These are phyloP conservation scores for Phalacrocorax brasilianus DNA, from an alignment of 2,113 vertebrate species.

Conservation along the genomic window DNA sequence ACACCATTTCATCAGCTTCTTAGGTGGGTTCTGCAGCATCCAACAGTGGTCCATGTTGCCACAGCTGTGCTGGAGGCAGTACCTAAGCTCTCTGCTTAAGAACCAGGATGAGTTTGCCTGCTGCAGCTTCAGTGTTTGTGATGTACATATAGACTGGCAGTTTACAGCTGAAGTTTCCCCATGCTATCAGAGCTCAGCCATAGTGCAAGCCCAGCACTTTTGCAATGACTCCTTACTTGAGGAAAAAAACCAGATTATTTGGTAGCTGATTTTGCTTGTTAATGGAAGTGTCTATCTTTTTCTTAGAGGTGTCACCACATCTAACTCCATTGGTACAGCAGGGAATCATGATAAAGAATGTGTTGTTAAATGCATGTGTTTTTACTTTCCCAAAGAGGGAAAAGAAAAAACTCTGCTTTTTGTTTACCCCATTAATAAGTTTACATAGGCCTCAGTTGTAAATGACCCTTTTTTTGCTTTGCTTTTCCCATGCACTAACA, in stretches of 20 bases:
- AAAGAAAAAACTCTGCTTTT: neutral
- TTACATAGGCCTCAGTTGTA: neutral
- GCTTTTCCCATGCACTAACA: neutral
- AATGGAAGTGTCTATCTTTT: neutral
- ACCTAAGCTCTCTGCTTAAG: neutral
- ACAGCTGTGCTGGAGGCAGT: neutral
- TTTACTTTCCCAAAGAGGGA: neutral
- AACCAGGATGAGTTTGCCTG: neutral
- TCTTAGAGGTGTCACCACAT: neutral
- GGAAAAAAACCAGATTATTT: neutral
- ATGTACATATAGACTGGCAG: neutral
- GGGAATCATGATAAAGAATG: neutral
- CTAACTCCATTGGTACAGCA: neutral
- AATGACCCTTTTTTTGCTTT: neutral
- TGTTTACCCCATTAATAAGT: neutral
- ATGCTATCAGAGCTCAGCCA: neutral
- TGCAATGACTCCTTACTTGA: neutral
- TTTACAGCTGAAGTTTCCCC: neutral
- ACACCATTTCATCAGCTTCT: neutral
- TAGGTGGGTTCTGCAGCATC: neutral
- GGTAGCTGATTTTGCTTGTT: neutral
- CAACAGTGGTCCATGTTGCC: rapidly evolving
- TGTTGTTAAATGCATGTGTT: neutral
- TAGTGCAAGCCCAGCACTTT: neutral
- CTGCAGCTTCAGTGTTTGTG: neutral